Conservation (phyloP, 2,113 vertebrate genomes). For the Motacilla alba region DNA sequence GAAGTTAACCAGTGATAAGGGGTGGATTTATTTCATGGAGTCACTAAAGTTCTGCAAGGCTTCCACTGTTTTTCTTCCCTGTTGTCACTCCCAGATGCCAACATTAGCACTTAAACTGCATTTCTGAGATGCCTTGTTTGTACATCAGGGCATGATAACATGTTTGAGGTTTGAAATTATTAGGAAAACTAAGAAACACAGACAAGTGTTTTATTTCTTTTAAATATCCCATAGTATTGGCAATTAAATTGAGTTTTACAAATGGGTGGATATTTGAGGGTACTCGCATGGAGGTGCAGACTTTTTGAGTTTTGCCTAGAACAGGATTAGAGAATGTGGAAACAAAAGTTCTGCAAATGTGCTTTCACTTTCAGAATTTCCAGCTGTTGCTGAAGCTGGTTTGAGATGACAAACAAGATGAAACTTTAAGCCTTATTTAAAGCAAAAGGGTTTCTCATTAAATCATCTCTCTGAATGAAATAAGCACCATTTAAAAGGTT, state of each 20-base stretch:
- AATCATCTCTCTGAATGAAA: neutral
- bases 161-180: neutral
- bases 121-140: neutral
- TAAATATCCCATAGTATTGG: neutral
- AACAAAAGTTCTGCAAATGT: constrained; percentile 3
- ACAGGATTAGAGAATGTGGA: neutral
- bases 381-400: constrained; percentile 28
- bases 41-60: neutral
- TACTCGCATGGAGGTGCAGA: neutral
- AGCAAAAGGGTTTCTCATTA: neutral
- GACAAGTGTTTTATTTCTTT: neutral
- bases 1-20: neutral
- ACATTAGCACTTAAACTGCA: neutral
- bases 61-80: neutral
- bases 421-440: neutral
- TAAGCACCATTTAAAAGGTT: neutral
- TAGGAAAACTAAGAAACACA: neutral
- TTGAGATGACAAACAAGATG: constrained; percentile 13
- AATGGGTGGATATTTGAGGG: neutral
- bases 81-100: neutral
- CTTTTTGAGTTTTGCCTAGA: neutral
- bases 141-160: neutral
- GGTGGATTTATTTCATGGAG: neutral
- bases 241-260: neutral
- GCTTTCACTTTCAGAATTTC: constrained; percentile 61